Conservation (phyloP, 2,888 invertebrate species). For the Ormyrus labotus region DNA sequence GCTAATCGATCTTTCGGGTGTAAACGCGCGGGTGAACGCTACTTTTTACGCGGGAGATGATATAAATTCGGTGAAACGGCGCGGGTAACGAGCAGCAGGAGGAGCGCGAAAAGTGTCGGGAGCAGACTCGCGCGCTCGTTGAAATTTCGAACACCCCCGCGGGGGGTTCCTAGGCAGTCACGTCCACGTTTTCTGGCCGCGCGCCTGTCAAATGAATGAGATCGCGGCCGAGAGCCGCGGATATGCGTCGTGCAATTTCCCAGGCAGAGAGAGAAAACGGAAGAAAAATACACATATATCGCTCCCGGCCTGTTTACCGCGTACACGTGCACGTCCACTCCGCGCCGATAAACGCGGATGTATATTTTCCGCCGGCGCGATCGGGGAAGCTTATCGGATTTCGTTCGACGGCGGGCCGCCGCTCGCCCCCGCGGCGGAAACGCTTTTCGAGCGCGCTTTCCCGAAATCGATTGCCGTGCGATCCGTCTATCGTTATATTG, state of each 20-base stretch:
- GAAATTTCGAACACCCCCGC: too few species aligned
- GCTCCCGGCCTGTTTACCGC: not conserved
- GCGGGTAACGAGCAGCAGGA: too few species aligned
- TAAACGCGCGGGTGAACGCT: too few species aligned
- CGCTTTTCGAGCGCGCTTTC: not conserved
- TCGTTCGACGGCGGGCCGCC: conserved; percentile 39
- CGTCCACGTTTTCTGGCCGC: not conserved
- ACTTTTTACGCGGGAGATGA: too few species aligned
- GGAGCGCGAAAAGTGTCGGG: too few species aligned
- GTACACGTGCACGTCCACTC: not conserved
- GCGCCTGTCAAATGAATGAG: conserved; percentile 25
- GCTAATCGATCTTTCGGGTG: too few species aligned
- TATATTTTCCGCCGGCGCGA: conserved; percentile 31
- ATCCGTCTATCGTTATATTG: conserved; percentile 2
- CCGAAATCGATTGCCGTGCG: conserved; percentile 1
- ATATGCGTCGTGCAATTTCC: conserved; percentile 5
- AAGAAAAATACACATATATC: conserved; percentile 33
- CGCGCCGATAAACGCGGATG: conserved; percentile 27
- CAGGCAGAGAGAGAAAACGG: not conserved
- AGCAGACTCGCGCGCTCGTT: too few species aligned
- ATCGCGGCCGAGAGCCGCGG: not conserved
- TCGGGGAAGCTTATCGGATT: conserved; percentile 39
- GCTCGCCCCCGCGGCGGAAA: not conserved
- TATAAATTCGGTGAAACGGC: too few species aligned
- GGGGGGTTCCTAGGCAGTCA: too few species aligned